Evolutionary conservation across 2,797 vertebrate genomes (phyloP), one percentile per base, ranked within the genome.

Genomic region (Hipposideros larvatus): DNA sequence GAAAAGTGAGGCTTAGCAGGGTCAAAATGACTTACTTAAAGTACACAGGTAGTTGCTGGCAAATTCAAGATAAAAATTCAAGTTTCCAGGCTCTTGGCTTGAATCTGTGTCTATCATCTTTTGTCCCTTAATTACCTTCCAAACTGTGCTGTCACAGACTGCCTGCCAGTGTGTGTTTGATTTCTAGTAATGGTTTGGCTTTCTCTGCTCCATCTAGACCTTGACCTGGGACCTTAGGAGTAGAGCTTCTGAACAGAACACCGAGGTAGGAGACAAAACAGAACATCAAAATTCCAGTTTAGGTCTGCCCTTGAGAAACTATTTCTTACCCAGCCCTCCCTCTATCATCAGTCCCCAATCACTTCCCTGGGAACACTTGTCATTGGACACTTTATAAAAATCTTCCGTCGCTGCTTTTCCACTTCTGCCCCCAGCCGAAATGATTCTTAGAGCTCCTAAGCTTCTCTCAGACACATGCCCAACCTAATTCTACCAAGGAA

Each of bases 401-500:
- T 66, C 68, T 95, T 91, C 91, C 87, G 0, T 66, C 59, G 55
- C 46, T 74, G 14, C 57, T 59, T 88, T 95, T 55, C 70, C 51
- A 61, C 77, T 79, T 73, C 83, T n/a, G 24, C 91, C 22, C 77
- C n/a, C 84, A 93, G 85, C 48, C 93, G 83, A 53, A 91, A 88
- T 19, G 86, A 79, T 95, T 87, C 95, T 95, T 96, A 73, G 86
- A 96, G 61, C 82, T 95, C 87, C 65, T 14, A 95, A 80, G 71
- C 75, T 86, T 90, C 84, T 84, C 31, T 87, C 74, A 70, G 87
- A 97, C 78, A 91, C 63, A 79, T 80, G 55, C 73, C 94, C 95
- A 94, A 77, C 61, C 94, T 95, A 94, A 95, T 96, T 96, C 96
- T 93, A 91, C 87, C 70, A 87, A 90, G 91, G 83, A 97, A 96